phyloP scores from a whole-genome alignment of 2,113 vertebrate genomes.

The Leucosticte australis region DNA sequence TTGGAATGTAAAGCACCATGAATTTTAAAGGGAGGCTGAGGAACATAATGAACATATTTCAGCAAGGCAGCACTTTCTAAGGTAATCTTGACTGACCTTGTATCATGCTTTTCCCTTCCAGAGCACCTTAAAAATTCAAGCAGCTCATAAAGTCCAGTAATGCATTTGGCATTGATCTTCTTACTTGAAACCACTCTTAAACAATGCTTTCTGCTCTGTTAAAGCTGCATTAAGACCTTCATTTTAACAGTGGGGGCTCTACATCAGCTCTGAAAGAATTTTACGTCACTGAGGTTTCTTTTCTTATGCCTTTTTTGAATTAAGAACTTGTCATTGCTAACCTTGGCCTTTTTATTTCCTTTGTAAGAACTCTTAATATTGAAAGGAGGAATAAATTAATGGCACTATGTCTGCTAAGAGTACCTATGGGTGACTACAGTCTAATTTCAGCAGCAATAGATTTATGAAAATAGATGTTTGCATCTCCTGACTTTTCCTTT shows the following conservation, averaged over 20 bases:
- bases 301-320: background rate
- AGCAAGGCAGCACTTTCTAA: background rate
- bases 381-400: slow-evolving; percentile 6
- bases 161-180: slow-evolving; percentile 37
- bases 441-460: background rate
- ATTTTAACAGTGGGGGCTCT: background rate
- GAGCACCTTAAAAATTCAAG: background rate
- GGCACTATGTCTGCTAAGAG: background rate
- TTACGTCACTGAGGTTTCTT: background rate
- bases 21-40: background rate
- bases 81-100: background rate
- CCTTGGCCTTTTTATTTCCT: background rate
- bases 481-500: background rate
- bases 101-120: background rate
- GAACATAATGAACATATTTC: background rate
- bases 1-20: background rate
- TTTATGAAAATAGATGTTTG: slow-evolving; percentile 3
- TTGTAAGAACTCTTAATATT: background rate
- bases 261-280: background rate
- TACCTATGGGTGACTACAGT: background rate
- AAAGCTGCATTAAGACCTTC: slow-evolving; percentile 5
- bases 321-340: background rate
- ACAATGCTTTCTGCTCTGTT: background rate
- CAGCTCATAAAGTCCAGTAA: slow-evolving; percentile 36
- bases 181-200: background rate